Percentiles rank a stretch among this genome's conserved stretches.
Evolutionary conservation across 2,113 vertebrate species (phyloP).

Genomic region (Phodopus roborovskii): DNA sequence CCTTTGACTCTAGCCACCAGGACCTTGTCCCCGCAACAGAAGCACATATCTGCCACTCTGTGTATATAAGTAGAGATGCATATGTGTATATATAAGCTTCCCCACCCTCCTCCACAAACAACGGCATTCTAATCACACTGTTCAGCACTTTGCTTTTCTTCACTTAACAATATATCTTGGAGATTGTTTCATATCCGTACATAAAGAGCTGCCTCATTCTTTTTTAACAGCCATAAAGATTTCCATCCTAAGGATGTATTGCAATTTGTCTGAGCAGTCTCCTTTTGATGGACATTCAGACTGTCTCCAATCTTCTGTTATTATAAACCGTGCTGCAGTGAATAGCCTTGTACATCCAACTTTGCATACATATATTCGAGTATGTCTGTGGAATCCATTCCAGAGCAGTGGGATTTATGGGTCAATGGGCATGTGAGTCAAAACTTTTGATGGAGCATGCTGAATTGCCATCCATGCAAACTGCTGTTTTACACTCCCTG

Average conservation of each 20-base stretch:
- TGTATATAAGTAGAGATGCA: neutral
- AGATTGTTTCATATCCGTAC: conserved; percentile 77
- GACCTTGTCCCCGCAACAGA: neutral
- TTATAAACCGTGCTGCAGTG: conserved; percentile 57
- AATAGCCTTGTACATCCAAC: conserved; percentile 67
- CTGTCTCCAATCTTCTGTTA: conserved; percentile 76
- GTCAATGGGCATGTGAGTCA: conserved; percentile 39
- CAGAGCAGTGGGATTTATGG: conserved; percentile 64
- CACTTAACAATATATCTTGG: conserved; percentile 78
- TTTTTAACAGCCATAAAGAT: conserved; percentile 79
- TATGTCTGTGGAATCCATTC: conserved; percentile 54
- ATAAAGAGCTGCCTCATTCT: conserved; percentile 82
- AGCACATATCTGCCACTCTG: conserved; percentile 24
- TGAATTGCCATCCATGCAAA: neutral
- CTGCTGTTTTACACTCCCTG: neutral
- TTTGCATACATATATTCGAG: conserved; percentile 78
- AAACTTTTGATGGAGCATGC: conserved; percentile 54
- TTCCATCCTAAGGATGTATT: conserved; percentile 67
- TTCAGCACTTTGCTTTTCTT: conserved; percentile 70
- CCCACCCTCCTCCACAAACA: neutral
- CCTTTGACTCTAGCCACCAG: neutral
- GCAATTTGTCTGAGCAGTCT: conserved; percentile 76
- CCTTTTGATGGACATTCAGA: conserved; percentile 77
- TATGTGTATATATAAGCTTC: conserved; percentile 18
- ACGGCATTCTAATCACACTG: conserved; percentile 73